Conservation (phyloP, 2,113 vertebrate species). For the Cyanistes caeruleus region DNA sequence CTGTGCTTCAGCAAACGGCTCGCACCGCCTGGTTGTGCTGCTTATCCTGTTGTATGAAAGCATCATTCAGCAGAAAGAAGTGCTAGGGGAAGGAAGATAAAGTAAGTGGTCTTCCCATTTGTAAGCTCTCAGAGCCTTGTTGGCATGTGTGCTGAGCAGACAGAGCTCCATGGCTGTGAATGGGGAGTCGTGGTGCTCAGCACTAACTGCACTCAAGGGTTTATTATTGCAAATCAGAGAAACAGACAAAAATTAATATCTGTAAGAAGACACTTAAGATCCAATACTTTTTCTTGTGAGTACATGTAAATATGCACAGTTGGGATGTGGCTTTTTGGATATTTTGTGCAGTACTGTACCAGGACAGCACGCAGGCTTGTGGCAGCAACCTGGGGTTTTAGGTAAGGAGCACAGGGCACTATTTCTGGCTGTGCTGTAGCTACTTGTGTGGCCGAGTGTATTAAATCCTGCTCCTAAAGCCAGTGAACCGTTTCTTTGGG, state of each 20-base stretch:
- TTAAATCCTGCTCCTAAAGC: not conserved
- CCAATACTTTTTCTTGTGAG: not conserved
- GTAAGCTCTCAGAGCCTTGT: not conserved
- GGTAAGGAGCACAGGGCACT: not conserved
- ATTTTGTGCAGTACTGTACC: not conserved
- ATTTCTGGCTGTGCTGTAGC: not conserved
- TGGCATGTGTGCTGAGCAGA: not conserved
- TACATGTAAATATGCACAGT: not conserved
- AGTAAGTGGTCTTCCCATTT: not conserved
- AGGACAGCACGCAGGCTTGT: rapidly evolving
- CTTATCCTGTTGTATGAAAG: not conserved
- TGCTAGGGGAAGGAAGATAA: not conserved
- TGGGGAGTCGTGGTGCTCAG: not conserved
- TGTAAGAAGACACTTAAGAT: rapidly evolving
- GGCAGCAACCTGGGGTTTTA: not conserved
- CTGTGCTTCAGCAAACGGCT: not conserved
- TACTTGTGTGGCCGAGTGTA: not conserved
- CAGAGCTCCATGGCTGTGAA: not conserved
- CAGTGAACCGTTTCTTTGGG: not conserved
- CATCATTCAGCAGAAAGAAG: slow-evolving; percentile 2
- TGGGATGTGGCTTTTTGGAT: not conserved
- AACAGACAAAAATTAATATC: not conserved
- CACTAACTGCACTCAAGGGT: not conserved
- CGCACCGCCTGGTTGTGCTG: not conserved
- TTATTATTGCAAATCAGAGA: not conserved